Conservation (phyloP, 2,888 invertebrate species). For the Drosophila kanekoi region DNA sequence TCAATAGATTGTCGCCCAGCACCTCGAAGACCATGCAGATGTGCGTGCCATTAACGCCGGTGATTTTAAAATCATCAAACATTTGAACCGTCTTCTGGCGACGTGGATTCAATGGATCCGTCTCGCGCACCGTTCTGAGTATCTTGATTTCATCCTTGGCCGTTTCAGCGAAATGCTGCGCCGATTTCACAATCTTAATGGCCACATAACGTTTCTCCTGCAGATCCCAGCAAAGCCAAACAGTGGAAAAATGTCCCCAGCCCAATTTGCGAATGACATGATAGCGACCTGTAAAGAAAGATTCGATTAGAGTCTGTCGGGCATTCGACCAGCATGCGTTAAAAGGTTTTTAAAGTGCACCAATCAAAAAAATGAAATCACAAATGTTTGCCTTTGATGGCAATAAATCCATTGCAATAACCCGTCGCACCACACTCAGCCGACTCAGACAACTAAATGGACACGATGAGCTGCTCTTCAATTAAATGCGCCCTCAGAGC, state of each 20-base stretch:
- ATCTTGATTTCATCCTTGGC: conserved; percentile 99
- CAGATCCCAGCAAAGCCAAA: conserved; percentile 99
- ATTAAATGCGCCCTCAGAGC: conserved; percentile 25
- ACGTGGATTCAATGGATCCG: conserved; percentile 95
- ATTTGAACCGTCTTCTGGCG: conserved; percentile 98
- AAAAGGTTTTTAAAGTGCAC: conserved; percentile 44
- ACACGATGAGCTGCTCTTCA: conserved; percentile 20
- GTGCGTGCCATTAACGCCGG: conserved; percentile 98
- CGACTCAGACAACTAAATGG: conserved; percentile 20
- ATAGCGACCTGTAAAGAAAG: conserved; percentile 81
- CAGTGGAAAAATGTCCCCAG: conserved; percentile 98
- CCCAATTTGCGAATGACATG: conserved; percentile 92
- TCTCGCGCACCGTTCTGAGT: conserved; percentile 96
- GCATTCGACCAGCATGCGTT: not conserved
- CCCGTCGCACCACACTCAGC: not conserved
- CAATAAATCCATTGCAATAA: conserved; percentile 74
- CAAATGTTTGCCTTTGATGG: conserved; percentile 69
- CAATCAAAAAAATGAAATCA: conserved; percentile 76
- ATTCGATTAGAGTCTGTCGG: conserved; percentile 10
- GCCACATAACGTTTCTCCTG: conserved; percentile 98
- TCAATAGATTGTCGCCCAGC: conserved; percentile 98
- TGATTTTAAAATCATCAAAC: conserved; percentile 99
- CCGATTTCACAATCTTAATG: conserved; percentile 99
- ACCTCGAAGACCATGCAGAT: conserved; percentile 99
- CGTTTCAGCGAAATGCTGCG: conserved; percentile 99